A percentile compares a stretch with the other conserved stretches of the same genome.
phyloP scores from a whole-genome alignment of 2,113 vertebrate genomes.

The Chelonoidis abingdonii region DNA sequence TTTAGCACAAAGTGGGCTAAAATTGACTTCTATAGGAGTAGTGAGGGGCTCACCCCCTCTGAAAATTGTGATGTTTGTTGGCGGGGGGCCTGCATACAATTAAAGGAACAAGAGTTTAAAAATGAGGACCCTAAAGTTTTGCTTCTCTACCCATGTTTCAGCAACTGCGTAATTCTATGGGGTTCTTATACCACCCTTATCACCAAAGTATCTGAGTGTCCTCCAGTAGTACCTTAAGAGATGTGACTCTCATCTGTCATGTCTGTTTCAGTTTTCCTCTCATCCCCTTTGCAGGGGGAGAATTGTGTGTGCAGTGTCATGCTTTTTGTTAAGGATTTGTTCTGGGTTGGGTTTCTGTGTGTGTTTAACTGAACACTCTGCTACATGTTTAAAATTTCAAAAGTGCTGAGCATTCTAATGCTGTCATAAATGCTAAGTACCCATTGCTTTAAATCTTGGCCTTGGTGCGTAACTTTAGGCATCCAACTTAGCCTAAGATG shows the following conservation, averaged over 20 bases:
- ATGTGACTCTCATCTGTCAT: neutral
- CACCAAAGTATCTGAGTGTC: neutral
- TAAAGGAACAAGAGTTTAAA: neutral
- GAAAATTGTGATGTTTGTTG: neutral
- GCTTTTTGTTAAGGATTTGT: neutral
- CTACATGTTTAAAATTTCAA: neutral
- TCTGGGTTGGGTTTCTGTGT: neutral
- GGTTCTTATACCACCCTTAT: neutral
- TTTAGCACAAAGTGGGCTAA: neutral
- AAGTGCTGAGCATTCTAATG: neutral
- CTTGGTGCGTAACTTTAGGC: neutral
- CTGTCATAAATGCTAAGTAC: neutral
- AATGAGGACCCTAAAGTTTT: neutral
- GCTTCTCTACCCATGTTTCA: neutral
- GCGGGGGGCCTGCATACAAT: neutral
- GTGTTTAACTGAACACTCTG: neutral
- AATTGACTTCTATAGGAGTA: neutral
- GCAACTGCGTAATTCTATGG: neutral
- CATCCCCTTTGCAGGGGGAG: neutral
- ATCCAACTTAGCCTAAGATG: neutral
- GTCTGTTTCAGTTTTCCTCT: neutral
- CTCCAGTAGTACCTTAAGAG: neutral
- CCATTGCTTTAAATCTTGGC: neutral
- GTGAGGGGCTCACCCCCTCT: rapidly evolving
- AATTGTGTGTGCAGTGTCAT: neutral